Evolutionary conservation across 2,797 vertebrate genomes (phyloP), one percentile per base, ranked within the genome.

Genomic region (Acanthurus leucopareius): DNA sequence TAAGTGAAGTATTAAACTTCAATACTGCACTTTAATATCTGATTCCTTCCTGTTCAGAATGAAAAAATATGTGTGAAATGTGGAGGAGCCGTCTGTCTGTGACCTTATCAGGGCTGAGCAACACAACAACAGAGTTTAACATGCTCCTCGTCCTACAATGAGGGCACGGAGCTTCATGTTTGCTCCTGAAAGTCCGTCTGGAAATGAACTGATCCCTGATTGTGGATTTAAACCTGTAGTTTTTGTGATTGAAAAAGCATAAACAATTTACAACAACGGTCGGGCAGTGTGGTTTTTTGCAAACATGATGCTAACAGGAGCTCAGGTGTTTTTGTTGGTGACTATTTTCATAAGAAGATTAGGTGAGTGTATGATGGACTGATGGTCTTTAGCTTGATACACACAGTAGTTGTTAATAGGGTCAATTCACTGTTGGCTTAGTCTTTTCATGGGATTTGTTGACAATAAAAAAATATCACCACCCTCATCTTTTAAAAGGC

Each of bases 81-180:
- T 35, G 22, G 48, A 67, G 10, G 61, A 48, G 76, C 76, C 66
- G 38, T 25, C 6, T 57, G 25, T n/a, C 9, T 69, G 65, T 38
- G 28, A 32, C 4, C 28, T 28, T 28, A 28, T 28, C 28, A 28
- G 28, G 28, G 28, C 4, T 32, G 28, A 32, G 2, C 28, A 32
- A 32, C 28, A 32, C 28, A 32, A 5, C 28, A 32, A 75, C 51
- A 6, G 47, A 59, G 60, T 74, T 72, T 1, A 45, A 47, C 28
- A 1, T 40, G 75, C 19, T 45, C 40, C 60, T 79, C n/a, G 2
- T 6, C 45, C 16, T n/a, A 11, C 44, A 35, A 17, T 4, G 7
- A 57, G 52, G n/a, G 14, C 25, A 42, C 38, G 11, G 7, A 53
- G 38, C 69, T 45, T 7, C 58, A 10, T 15, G 57, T 61, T 16